Evolutionary conservation across 2,888 invertebrate species (phyloP).

Genomic region (Nomada ruficornis): DNA sequence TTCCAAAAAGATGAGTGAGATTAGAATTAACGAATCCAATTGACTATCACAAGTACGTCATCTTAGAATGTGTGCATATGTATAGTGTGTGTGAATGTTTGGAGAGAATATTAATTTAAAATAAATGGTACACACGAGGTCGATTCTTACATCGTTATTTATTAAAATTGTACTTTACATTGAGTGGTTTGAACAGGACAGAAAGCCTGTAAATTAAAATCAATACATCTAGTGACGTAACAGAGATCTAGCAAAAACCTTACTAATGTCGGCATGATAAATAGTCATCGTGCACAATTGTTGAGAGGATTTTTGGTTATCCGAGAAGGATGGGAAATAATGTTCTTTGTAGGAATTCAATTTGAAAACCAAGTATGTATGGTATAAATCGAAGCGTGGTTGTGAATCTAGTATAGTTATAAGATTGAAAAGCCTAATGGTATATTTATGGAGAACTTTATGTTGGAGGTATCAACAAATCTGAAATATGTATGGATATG

Average conservation of each 20-base stretch:
- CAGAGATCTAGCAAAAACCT: no score
- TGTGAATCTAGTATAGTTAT: neutral
- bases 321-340: constrained; percentile 35
- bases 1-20: constrained; percentile 62
- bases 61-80: constrained; percentile 53
- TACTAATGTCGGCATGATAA: neutral
- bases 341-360: neutral
- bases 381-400: neutral
- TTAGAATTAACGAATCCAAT: constrained; percentile 20
- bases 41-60: constrained; percentile 30
- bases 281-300: neutral
- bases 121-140: neutral
- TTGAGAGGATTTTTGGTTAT: constrained; percentile 1
- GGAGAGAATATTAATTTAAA: constrained; percentile 25
- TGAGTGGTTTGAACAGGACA: neutral
- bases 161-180: neutral
- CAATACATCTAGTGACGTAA: neutral
- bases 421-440: neutral
- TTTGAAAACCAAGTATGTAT: neutral
- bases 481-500: no score
- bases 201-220: neutral
- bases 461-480: no score
- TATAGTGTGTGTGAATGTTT: constrained; percentile 65
- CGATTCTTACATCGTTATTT: neutral
- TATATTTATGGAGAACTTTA: neutral